phyloP scores from a whole-genome alignment of 2,113 vertebrate genomes.

The Colistium nudipinnis region DNA sequence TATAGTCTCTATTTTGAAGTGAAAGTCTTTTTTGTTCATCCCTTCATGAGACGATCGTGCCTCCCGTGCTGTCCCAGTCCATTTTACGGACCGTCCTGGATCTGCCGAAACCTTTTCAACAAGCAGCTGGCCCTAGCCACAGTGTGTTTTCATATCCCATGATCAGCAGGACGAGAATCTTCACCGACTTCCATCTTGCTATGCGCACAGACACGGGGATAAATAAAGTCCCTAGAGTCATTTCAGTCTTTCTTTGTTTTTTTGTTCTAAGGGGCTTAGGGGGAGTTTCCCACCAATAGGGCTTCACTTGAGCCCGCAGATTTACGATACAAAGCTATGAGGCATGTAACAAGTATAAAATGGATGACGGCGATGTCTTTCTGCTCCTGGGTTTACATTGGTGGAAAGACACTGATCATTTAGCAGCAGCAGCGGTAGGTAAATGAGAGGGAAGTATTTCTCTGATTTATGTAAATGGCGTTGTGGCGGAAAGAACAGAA shows the following conservation, averaged over 20 bases:
- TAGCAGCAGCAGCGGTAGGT: conserved; percentile 37
- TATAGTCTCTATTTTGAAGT: no score
- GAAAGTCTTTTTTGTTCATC: no score
- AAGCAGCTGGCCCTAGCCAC: not conserved
- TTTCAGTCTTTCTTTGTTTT: not conserved
- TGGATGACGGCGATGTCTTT: conserved; percentile 7
- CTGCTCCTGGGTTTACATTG: conserved; percentile 23
- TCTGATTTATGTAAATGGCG: conserved; percentile 35
- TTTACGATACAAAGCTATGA: not conserved
- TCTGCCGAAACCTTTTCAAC: not conserved
- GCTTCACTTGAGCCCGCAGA: conserved; percentile 28
- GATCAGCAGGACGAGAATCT: conserved; percentile 6
- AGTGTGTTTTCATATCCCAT: conserved; percentile 1
- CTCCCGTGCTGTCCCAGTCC: no score
- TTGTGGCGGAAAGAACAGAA: conserved; percentile 21
- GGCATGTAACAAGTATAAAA: conserved; percentile 8
- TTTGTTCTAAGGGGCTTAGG: conserved; percentile 2
- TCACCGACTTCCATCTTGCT: not conserved
- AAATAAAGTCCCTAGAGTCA: not conserved
- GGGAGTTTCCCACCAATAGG: conserved; percentile 6
- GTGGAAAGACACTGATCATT: conserved; percentile 30
- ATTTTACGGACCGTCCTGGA: no score
- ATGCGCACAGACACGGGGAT: not conserved
- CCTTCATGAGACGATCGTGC: no score
- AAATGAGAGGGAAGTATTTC: conserved; percentile 46